Conservation (phyloP, 2,113 vertebrate genomes). For the Thinocorus orbignyianus region DNA sequence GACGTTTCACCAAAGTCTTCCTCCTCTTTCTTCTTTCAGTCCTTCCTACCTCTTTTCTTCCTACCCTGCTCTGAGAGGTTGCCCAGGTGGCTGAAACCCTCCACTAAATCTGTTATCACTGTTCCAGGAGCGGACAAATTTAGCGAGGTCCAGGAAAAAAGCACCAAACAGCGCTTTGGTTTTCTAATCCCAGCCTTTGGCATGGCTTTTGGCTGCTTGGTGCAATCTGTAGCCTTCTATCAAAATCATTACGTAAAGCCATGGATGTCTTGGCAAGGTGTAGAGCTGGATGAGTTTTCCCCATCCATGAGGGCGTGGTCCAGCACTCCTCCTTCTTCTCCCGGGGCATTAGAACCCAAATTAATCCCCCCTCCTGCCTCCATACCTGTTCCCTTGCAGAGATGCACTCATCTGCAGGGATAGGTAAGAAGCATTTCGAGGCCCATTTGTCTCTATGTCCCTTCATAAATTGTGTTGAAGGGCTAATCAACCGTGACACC, state of each 20-base stretch:
- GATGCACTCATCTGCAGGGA: not conserved
- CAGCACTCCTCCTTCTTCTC: not conserved
- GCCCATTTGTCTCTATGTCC: accelerated
- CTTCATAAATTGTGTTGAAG: not conserved
- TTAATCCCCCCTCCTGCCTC: not conserved
- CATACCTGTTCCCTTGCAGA: not conserved
- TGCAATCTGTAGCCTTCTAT: not conserved
- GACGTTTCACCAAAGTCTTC: not conserved
- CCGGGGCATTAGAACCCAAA: not conserved
- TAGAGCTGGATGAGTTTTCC: not conserved
- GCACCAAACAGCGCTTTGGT: not conserved
- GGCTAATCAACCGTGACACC: not conserved
- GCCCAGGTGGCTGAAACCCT: not conserved
- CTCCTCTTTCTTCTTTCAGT: not conserved
- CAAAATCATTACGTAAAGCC: not conserved
- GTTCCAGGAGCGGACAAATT: not conserved
- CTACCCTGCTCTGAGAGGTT: not conserved
- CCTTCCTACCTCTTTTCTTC: not conserved
- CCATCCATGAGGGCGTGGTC: not conserved
- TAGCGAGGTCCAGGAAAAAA: not conserved
- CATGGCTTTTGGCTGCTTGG: not conserved
- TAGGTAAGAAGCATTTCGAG: not conserved
- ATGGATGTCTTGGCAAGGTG: not conserved
- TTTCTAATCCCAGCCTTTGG: not conserved
- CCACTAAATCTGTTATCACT: not conserved